Evolutionary conservation across 2,113 vertebrate genomes (phyloP), one percentile per base, ranked within the genome.

Genomic region (Pseudorhombus dupliciocellatus): DNA sequence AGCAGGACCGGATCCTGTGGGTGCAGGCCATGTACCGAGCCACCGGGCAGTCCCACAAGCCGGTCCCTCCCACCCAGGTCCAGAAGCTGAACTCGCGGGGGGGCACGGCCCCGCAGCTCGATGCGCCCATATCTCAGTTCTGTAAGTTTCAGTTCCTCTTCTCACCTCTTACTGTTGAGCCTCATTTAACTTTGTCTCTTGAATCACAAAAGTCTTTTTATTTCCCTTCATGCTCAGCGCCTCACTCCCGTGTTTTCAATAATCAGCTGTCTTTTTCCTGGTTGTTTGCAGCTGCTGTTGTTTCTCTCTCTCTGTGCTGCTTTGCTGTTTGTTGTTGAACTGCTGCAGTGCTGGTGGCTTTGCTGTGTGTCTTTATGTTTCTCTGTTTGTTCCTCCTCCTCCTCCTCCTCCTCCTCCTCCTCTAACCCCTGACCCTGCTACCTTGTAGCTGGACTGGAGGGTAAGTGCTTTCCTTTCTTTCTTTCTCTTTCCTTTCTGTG

Each of bases 21-120:
- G 98, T 99, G 66, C 98, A 99, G 89, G 97, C 98, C 68, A 99
- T 99, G 98, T 99, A 99, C 73, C 93, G 98, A 78, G 98, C 98
- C 79, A 99, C 98, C 0, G 98, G 98, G 34, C 98, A 99, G 89
- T 98, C 98, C 0, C 97, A 99, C 93, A 99, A 99, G 87, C 98
- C 98, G 6, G 92, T 99, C 40, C 97, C 98, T 0, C 98, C 98
- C 1, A 99, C 98, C 48, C 98, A 99, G 92, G 96, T 99, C 81
- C 98, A 99, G 92, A 99, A 99, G 77, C 96, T 99, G 80, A 99
- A 99, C 21, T 95, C 97, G 57, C 96, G 96, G 91, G 95, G 96
- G 75, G 94, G 97, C 73, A 95, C 95, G 0, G 94, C 95, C 1
- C 97, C 97, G 25, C 98, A 99, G 91, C 92, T 99, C 15, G 98